A percentile compares a stretch with the other conserved stretches of the same genome.
phyloP scores from a whole-genome alignment of 1,140 invertebrate genomes.

The Andricus grossulariae region DNA sequence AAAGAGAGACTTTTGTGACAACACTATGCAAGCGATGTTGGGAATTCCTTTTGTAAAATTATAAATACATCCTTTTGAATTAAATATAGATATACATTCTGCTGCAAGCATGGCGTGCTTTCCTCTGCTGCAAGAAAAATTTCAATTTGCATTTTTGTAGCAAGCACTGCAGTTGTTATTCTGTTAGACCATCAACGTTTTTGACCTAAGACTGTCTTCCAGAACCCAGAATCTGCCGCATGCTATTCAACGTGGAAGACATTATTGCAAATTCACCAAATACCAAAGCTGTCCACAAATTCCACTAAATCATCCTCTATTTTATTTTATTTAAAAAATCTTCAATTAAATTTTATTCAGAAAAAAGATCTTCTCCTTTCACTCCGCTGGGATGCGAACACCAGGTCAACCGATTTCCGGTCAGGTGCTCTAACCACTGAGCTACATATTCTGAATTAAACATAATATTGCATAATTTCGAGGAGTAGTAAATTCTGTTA shows the following conservation, averaged over 20 bases:
- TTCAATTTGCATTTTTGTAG: conserved; percentile 2
- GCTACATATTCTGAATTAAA: too few relatives aligned
- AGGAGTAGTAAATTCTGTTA: too few relatives aligned
- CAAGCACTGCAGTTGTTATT: background rate
- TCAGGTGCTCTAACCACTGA: too few relatives aligned
- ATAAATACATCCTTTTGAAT: background rate
- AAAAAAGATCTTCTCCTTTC: too few relatives aligned
- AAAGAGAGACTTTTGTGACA: background rate
- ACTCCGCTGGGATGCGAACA: too few relatives aligned
- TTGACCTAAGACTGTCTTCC: background rate
- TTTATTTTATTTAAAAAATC: too few relatives aligned
- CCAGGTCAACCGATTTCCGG: too few relatives aligned
- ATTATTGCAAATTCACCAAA: conserved; percentile 18
- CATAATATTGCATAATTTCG: too few relatives aligned
- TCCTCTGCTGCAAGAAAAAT: background rate
- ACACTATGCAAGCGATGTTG: background rate
- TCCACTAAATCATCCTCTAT: background rate
- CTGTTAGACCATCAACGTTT: conserved; percentile 1
- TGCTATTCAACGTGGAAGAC: background rate
- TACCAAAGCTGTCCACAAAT: conserved; percentile 2
- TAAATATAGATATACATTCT: background rate
- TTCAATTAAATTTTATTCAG: too few relatives aligned
- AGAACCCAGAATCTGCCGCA: background rate
- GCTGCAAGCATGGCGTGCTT: background rate
- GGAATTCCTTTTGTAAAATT: conserved; percentile 8